These are phyloP conservation scores for Xerus inauris DNA, from an alignment of 2,113 vertebrate species.

Conservation along the genomic window DNA sequence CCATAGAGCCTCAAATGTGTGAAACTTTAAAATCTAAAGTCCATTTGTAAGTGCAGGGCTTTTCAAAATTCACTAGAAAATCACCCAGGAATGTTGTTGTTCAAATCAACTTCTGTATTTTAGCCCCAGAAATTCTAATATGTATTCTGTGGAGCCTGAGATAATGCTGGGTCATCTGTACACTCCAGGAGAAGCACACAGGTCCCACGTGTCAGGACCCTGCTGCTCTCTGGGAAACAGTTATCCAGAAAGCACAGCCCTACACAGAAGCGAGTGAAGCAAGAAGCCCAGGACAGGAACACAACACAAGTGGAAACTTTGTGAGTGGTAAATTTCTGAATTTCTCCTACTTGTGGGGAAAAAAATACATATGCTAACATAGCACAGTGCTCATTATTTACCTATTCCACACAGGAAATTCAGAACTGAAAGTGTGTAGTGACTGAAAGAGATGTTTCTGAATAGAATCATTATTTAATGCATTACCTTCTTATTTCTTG, in stretches of 20 bases:
- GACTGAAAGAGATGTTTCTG: neutral
- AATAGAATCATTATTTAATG: neutral
- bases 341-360: neutral
- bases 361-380: neutral
- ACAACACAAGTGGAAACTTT: neutral
- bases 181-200: accelerated
- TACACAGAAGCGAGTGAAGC: neutral
- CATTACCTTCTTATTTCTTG: neutral
- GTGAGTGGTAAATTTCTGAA: neutral
- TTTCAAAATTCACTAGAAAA: neutral
- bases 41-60: neutral
- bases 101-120: neutral
- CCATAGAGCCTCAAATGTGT: neutral
- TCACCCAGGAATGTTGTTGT: neutral
- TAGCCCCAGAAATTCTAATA: neutral
- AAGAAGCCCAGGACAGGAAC: neutral
- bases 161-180: no score
- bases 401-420: neutral
- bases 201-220: neutral
- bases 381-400: neutral
- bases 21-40: neutral
- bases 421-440: neutral
- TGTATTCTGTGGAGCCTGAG: neutral
- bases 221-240: neutral
- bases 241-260: neutral